phyloP scores from a whole-genome alignment of 2,113 vertebrate species.

The Corvus cornix region DNA sequence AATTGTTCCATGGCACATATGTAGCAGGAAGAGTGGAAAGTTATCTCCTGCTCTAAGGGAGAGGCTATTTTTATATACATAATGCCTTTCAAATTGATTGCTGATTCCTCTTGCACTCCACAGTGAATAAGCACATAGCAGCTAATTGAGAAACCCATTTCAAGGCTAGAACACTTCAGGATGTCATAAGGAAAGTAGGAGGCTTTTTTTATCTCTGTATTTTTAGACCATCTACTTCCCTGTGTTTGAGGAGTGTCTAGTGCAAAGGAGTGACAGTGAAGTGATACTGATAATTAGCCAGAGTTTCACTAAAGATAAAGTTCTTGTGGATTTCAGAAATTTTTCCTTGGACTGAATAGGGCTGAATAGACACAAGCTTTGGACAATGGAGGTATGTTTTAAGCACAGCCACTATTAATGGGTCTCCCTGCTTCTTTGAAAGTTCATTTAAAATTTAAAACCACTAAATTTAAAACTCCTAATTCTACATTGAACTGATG shows the following conservation, averaged over 20 bases:
- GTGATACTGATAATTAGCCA: background rate
- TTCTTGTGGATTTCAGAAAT: background rate
- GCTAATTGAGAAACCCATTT: constrained; percentile 32
- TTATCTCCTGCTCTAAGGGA: background rate
- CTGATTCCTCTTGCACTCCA: background rate
- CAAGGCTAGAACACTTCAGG: constrained; percentile 30
- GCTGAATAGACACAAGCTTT: background rate
- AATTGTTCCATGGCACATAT: background rate
- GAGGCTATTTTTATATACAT: constrained; percentile 36
- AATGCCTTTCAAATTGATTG: constrained; percentile 44
- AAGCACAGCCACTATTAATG: background rate
- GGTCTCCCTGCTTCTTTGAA: background rate
- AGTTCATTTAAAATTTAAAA: background rate
- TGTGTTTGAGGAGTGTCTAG: background rate
- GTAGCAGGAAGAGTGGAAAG: background rate
- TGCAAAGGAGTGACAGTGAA: background rate
- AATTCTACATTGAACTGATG: background rate
- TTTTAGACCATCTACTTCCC: constrained; percentile 36
- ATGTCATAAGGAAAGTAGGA: constrained; percentile 14
- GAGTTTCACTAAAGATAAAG: background rate
- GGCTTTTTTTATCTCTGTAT: constrained; percentile 31
- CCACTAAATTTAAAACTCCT: background rate
- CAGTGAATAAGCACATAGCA: constrained; percentile 11
- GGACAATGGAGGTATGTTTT: background rate
- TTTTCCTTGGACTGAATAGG: background rate